Evolutionary conservation across 2,797 vertebrate species (phyloP).

Genomic region (Bufotes viridis): DNA sequence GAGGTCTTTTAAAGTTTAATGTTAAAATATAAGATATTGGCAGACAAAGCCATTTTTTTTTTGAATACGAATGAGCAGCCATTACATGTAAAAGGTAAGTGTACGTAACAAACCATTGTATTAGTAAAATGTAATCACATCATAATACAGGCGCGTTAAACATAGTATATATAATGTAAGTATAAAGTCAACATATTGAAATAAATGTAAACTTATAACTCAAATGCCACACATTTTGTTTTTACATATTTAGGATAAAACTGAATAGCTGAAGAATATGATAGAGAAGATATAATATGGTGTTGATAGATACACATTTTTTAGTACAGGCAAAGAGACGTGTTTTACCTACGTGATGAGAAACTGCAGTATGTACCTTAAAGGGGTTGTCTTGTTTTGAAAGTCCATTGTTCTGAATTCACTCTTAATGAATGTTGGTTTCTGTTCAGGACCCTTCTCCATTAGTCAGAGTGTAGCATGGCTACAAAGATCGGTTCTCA

Average conservation of each 20-base stretch:
- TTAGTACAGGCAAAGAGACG: background rate
- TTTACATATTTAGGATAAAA: background rate
- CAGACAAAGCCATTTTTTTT: no score
- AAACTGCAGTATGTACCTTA: background rate
- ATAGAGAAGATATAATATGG: background rate
- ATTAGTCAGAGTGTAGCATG: background rate
- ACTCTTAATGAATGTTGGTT: background rate
- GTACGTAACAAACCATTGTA: conserved; percentile 23
- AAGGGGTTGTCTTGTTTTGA: background rate
- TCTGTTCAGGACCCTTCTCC: background rate
- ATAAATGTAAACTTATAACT: conserved; percentile 53
- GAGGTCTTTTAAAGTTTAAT: no score
- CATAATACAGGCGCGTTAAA: conserved; percentile 42
- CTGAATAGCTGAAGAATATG: background rate
- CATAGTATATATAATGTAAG: conserved; percentile 25
- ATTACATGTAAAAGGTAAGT: background rate
- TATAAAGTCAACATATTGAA: conserved; percentile 1
- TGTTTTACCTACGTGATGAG: background rate
- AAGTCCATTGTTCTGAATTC: background rate
- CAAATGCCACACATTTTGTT: conserved; percentile 31
- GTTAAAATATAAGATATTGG: no score
- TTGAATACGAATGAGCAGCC: background rate
- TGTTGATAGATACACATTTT: background rate
- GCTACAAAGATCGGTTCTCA: background rate
- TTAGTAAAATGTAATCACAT: conserved; percentile 55